phyloP scores from a whole-genome alignment of 2,797 vertebrate genomes.

The Takifugu ocellatus region DNA sequence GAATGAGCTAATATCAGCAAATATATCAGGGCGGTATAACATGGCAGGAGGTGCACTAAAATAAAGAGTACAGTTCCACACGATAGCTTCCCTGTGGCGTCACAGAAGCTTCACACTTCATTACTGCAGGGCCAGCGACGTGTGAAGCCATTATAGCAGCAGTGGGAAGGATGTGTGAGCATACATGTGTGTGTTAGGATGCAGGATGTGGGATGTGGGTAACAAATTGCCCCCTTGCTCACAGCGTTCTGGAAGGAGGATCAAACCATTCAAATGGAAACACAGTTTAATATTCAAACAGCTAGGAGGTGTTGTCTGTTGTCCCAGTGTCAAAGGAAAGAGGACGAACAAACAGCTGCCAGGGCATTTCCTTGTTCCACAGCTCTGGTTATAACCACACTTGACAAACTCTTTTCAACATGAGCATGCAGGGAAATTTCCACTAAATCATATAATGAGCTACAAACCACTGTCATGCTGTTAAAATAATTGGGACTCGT shows the following conservation, averaged over 20 bases:
- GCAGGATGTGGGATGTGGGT: slow-evolving; percentile 10
- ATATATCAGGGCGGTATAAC: slow-evolving; percentile 26
- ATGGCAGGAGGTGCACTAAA: slow-evolving; percentile 43
- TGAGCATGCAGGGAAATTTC: slow-evolving; percentile 39
- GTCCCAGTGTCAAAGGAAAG: slow-evolving; percentile 62
- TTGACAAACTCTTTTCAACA: slow-evolving; percentile 40
- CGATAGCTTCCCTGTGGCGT: slow-evolving; percentile 48
- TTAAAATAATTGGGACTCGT: slow-evolving; percentile 18
- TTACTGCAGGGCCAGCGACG: slow-evolving; percentile 61
- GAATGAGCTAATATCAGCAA: slow-evolving; percentile 17
- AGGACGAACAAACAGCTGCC: slow-evolving; percentile 61
- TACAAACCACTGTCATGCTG: slow-evolving; percentile 36
- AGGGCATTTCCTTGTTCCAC: slow-evolving; percentile 42
- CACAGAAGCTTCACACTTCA: slow-evolving; percentile 66
- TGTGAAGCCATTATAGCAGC: slow-evolving; percentile 63
- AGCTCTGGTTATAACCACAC: slow-evolving; percentile 40
- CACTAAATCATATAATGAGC: slow-evolving; percentile 38
- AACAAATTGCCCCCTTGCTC: slow-evolving; percentile 41
- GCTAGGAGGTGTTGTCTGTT: slow-evolving; percentile 61
- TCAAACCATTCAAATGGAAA: slow-evolving; percentile 56
- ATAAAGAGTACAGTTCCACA: slow-evolving; percentile 51
- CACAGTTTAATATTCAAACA: slow-evolving; percentile 63
- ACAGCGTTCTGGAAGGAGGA: slow-evolving; percentile 47
- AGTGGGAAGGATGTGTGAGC: slow-evolving; percentile 19
- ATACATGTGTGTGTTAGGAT: background rate